Conservation (phyloP, 1,140 invertebrate genomes). For the Drosophila bocqueti region DNA sequence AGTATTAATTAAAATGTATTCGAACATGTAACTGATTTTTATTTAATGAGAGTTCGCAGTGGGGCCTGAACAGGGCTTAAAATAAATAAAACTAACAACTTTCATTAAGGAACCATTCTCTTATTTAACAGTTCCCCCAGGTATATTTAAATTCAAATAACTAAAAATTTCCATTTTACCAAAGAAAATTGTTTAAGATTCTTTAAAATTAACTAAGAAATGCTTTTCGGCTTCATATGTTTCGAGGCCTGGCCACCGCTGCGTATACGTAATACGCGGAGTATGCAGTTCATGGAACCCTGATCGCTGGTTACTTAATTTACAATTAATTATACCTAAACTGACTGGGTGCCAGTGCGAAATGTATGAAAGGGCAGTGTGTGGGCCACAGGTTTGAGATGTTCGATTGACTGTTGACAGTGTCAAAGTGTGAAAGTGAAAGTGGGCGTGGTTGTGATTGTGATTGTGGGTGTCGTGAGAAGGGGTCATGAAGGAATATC, state of each 20-base stretch:
- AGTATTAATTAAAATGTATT: background rate
- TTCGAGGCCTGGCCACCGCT: constrained; percentile 10
- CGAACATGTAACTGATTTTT: constrained; percentile 1
- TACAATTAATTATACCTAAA: constrained; percentile 46
- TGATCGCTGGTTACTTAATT: constrained; percentile 29
- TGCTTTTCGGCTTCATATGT: constrained; percentile 1
- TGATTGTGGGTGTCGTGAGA: constrained; percentile 17
- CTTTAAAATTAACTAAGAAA: background rate
- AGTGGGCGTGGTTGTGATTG: constrained; percentile 35
- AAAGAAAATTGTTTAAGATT: background rate
- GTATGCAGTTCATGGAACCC: constrained; percentile 25
- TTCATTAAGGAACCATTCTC: background rate
- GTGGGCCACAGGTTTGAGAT: constrained; percentile 35
- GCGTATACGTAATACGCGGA: constrained; percentile 55
- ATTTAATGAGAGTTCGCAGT: background rate
- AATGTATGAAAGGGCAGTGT: constrained; percentile 57
- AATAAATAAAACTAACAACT: background rate
- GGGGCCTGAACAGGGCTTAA: background rate
- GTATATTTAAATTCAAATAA: background rate
- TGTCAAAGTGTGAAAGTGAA: constrained; percentile 25
- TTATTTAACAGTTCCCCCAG: background rate
- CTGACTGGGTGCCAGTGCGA: constrained; percentile 21
- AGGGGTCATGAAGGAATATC: constrained; percentile 27
- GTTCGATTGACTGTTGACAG: constrained; percentile 65
- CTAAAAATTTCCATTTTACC: rapidly evolving